phyloP scores from a whole-genome alignment of 92 coral and sea anemone genomes.

The Porites cylindrica region DNA sequence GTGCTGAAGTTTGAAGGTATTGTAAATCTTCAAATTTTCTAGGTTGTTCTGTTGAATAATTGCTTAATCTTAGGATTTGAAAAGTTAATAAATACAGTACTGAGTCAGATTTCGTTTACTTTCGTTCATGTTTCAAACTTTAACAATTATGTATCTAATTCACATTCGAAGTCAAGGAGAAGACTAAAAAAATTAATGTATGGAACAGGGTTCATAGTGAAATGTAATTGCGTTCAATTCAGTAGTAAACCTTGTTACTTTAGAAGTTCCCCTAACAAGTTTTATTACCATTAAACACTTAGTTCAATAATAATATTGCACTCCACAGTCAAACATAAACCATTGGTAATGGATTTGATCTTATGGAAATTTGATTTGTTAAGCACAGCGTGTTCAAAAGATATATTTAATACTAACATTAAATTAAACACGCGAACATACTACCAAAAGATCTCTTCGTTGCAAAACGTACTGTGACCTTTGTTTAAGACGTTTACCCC shows the following conservation, averaged over 20 bases:
- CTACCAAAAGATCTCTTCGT: background rate
- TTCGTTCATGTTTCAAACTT: background rate
- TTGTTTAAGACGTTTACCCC: background rate
- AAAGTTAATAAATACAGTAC: background rate
- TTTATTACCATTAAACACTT: conserved; percentile 37
- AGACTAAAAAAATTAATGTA: conserved; percentile 33
- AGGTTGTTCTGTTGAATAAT: background rate
- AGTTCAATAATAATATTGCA: conserved; percentile 33
- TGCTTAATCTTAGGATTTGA: background rate
- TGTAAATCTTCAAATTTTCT: background rate
- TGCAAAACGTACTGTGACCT: conserved; percentile 10
- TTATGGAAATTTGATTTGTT: conserved; percentile 40
- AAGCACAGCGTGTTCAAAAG: conserved; percentile 19
- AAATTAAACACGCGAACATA: conserved; percentile 24
- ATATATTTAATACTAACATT: background rate
- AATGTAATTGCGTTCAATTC: conserved; percentile 25
- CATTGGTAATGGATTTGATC: background rate
- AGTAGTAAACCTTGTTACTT: conserved; percentile 18
- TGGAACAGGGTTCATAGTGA: conserved; percentile 19
- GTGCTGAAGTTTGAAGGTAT: background rate
- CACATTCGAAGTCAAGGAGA: background rate
- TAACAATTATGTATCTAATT: background rate
- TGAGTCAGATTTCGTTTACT: background rate
- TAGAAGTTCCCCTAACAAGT: conserved; percentile 25
- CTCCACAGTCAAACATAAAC: conserved; percentile 37